Percentiles rank a stretch among this genome's conserved stretches.
phyloP scores from a whole-genome alignment of 2,888 invertebrate genomes.

The Acleris laterana region DNA sequence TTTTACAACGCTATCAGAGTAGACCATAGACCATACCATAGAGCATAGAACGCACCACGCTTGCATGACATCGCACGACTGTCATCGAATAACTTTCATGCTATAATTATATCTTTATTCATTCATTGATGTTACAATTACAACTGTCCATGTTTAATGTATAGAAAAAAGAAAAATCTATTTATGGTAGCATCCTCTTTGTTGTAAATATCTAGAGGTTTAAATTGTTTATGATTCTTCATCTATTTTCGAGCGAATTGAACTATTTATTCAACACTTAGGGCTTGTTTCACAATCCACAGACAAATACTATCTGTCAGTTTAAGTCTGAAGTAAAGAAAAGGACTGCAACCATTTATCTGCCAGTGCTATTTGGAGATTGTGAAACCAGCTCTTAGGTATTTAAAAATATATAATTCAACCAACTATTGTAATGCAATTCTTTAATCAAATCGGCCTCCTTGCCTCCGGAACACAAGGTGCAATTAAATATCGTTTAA shows the following conservation, averaged over 20 bases:
- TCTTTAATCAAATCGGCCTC: no score
- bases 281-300: no score
- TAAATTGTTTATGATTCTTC: conserved; percentile 19
- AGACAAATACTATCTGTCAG: no score
- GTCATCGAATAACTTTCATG: conserved; percentile 44
- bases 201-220: conserved; percentile 33
- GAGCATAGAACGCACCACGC: conserved; percentile 46
- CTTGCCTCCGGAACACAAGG: no score
- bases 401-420: no score
- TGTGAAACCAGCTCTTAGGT: no score
- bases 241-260: conserved; percentile 53
- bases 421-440: no score
- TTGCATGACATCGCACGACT: conserved; percentile 51
- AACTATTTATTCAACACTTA: conserved; percentile 37
- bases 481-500: no score
- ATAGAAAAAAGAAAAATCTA: background rate
- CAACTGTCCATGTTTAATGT: conserved; percentile 11
- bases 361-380: no score
- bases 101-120: conserved; percentile 37
- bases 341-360: no score
- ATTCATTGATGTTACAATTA: conserved; percentile 16
- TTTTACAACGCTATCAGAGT: conserved; percentile 46
- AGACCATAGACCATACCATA: conserved; percentile 30
- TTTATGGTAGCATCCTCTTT: conserved; percentile 30
- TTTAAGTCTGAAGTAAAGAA: no score